phyloP scores from a whole-genome alignment of 92 coral and sea anemone genomes.

The Pocillopora meandrina region DNA sequence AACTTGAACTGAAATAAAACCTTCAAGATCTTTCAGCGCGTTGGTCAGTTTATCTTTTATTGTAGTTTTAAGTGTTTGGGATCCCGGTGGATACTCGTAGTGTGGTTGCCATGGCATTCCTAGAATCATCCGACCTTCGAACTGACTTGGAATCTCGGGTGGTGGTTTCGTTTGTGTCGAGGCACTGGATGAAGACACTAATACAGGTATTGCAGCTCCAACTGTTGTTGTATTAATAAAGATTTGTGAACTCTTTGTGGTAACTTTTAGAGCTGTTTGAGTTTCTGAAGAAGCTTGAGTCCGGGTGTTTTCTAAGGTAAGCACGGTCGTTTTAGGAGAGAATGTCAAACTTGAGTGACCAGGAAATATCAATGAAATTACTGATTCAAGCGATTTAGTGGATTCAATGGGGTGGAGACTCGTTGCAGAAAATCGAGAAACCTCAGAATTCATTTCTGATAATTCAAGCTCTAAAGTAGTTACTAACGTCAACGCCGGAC shows the following conservation, averaged over 20 bases:
- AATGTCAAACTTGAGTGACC: neutral
- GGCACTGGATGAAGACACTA: neutral
- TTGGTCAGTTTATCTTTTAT: conserved; percentile 5
- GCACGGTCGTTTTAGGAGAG: neutral
- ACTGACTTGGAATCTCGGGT: conserved; percentile 18
- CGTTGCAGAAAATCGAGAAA: neutral
- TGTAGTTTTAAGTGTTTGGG: conserved; percentile 10
- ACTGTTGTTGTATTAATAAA: neutral
- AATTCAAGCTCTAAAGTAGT: neutral
- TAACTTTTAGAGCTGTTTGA: neutral
- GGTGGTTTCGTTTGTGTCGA: conserved; percentile 13
- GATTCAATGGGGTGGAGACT: neutral
- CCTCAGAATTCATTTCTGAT: neutral
- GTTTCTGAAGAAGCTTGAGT: neutral
- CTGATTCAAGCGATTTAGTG: neutral
- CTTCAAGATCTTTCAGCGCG: conserved; percentile 15
- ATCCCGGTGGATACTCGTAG: conserved; percentile 28
- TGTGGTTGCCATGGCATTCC: conserved; percentile 26
- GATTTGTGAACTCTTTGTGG: neutral
- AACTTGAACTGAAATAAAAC: conserved; percentile 33
- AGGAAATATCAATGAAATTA: neutral
- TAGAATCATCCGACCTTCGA: conserved; percentile 11
- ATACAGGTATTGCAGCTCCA: neutral
- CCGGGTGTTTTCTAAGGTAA: neutral
- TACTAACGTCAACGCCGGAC: neutral